Conservation (phyloP, 1,140 invertebrate species). For the Cotesia chilonis region DNA sequence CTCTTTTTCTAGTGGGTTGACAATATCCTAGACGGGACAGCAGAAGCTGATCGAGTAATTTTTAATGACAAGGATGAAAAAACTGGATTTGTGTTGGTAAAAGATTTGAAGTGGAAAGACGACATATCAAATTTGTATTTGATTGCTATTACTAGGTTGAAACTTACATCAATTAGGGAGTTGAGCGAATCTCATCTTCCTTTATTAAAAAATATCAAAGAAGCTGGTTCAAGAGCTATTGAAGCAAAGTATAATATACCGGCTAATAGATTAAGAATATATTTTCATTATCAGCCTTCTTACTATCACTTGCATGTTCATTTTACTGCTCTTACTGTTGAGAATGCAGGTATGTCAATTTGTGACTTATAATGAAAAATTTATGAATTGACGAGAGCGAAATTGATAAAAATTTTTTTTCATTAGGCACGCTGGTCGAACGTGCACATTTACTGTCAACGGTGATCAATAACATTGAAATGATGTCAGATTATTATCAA, state of each 20-base stretch:
- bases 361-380: slow-evolving; percentile 21
- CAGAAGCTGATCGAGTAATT: slow-evolving; percentile 87
- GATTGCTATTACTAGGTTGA: slow-evolving; percentile 79
- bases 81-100: slow-evolving; percentile 87
- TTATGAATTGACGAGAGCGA: slow-evolving; percentile 8
- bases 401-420: slow-evolving; percentile 31
- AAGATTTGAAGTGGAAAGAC: slow-evolving; percentile 94
- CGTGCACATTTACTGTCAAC: slow-evolving; percentile 85
- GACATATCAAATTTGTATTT: slow-evolving; percentile 81
- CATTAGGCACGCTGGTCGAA: slow-evolving; percentile 76
- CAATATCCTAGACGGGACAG: slow-evolving; percentile 92
- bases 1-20: slow-evolving; percentile 88
- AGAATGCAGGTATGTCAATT: slow-evolving; percentile 74
- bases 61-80: slow-evolving; percentile 81
- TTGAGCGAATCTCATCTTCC: slow-evolving; percentile 81
- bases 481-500: slow-evolving; percentile 84
- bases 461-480: slow-evolving; percentile 92
- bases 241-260: slow-evolving; percentile 80
- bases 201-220: slow-evolving; percentile 82
- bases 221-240: slow-evolving; percentile 78
- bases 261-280: slow-evolving; percentile 79
- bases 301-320: slow-evolving; percentile 97
- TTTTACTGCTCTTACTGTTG: slow-evolving; percentile 84
- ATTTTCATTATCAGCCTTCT: slow-evolving; percentile 95
- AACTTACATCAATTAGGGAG: slow-evolving; percentile 85